Conservation (phyloP, 2,888 invertebrate species). For the Cataglyphis albicans region DNA sequence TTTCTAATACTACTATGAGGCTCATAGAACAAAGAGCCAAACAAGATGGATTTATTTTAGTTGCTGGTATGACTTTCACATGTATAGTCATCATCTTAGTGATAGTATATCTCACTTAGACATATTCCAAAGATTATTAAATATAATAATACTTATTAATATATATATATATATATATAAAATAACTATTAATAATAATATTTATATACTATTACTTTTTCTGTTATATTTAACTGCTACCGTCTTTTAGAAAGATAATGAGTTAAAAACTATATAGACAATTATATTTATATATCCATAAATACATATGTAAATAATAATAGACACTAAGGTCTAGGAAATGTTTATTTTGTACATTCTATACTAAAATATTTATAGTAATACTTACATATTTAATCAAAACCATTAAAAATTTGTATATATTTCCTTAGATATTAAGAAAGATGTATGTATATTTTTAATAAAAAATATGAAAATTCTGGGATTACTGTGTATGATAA, state of each 20-base stretch:
- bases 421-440: neutral
- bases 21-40: slow-evolving; percentile 95
- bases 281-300: neutral
- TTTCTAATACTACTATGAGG: slow-evolving; percentile 98
- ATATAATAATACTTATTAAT: neutral
- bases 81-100: slow-evolving; percentile 92
- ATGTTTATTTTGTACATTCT: neutral
- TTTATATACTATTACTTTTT: neutral
- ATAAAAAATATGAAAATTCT: neutral
- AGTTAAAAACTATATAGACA: neutral
- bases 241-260: neutral
- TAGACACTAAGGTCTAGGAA: neutral
- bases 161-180: neutral
- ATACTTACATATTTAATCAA: neutral
- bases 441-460: slow-evolving; percentile 3
- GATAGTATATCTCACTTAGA: slow-evolving; percentile 88
- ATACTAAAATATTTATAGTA: neutral
- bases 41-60: slow-evolving; percentile 95
- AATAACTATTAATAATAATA: neutral
- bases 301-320: slow-evolving; percentile 9
- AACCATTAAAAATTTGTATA: neutral
- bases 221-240: neutral
- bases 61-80: slow-evolving; percentile 95
- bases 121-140: slow-evolving; percentile 21
- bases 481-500: neutral